Base-by-base conservation (phyloP, 1,140 invertebrate genomes). In the Orius laevigatus region DNA sequence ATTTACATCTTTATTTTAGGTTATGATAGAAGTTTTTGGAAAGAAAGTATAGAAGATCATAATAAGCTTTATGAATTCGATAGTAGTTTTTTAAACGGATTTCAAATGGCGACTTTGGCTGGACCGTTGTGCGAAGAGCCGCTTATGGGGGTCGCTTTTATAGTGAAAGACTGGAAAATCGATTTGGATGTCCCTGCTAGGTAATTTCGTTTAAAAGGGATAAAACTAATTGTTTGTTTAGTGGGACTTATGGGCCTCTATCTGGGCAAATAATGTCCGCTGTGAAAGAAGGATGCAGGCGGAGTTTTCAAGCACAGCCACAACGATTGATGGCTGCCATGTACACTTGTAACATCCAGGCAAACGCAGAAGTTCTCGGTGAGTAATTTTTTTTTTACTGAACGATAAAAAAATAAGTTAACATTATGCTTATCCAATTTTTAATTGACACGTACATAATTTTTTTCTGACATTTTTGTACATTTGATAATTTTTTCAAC, bases 71-170 rank as follows among this genome's bases (percentile, higher is more conserved):
- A 66, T 56, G 70, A 74, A 58, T 85, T 75, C 59, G 80, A 81
- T 57, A 79, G 72, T 60, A 85, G 79, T 64, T 78, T 97, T 60
- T 71, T 97, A 1, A 92, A 84, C 69, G 93, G 94, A 2, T 98
- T 97, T 65, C 88, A 97, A 72, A 63, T 97, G 59, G 89, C 89
- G 0, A 83, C 86, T 1, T 63, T 83, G 11, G 76, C 84, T 40
- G 93, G 94, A 3, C 89, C 91, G 3, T 61, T 96, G 14, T 97
- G 93, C 67, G 89, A 96, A 62, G 93, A 97, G 60, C 88, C 91
- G 12, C 86, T 96, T 82, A 84, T 83, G 70, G 92, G 92, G 1
- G 86, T 96, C 1, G 86, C 79, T 48, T 94, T 95, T 65, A 69
- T 88, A 52, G 70, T 96, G 2, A 79, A 92, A 59, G 80, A 82